Conservation (phyloP, 2,888 invertebrate species). For the Apocheima hispidaria region DNA sequence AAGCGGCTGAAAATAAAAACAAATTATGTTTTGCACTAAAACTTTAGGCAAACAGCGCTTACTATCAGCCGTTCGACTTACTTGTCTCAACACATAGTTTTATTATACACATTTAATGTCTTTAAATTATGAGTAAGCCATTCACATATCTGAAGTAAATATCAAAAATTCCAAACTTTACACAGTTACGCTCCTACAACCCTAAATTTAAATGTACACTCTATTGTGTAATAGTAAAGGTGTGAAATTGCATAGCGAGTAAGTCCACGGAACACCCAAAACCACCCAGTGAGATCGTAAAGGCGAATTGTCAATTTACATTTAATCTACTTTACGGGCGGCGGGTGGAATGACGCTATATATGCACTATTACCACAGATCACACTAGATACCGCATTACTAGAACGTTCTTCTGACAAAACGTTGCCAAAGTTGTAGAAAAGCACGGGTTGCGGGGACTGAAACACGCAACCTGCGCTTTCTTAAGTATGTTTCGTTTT, state of each 20-base stretch:
- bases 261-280: slow-evolving; percentile 46
- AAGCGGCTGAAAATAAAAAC: no score
- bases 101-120: neutral
- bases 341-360: slow-evolving; percentile 61
- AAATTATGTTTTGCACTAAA: no score
- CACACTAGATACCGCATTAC: no score
- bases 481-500: no score
- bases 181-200: slow-evolving; percentile 31
- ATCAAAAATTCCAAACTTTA: slow-evolving; percentile 52
- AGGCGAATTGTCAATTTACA: slow-evolving; percentile 82
- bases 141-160: slow-evolving; percentile 51
- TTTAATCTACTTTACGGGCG: slow-evolving; percentile 81
- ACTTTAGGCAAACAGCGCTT: no score
- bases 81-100: no score
- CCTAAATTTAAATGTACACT: slow-evolving; percentile 25
- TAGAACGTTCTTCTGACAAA: no score
- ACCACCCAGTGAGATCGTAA: slow-evolving; percentile 66
- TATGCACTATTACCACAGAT: slow-evolving; percentile 71
- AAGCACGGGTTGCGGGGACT: no score
- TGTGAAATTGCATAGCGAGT: slow-evolving; percentile 14
- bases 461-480: no score
- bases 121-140: slow-evolving; percentile 17
- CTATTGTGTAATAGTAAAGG: slow-evolving; percentile 17
- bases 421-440: no score
- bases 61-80: no score